Evolutionary conservation across 1,140 invertebrate genomes (phyloP), one percentile per base, ranked within the genome.

Genomic region (Drosophila nasuta): DNA sequence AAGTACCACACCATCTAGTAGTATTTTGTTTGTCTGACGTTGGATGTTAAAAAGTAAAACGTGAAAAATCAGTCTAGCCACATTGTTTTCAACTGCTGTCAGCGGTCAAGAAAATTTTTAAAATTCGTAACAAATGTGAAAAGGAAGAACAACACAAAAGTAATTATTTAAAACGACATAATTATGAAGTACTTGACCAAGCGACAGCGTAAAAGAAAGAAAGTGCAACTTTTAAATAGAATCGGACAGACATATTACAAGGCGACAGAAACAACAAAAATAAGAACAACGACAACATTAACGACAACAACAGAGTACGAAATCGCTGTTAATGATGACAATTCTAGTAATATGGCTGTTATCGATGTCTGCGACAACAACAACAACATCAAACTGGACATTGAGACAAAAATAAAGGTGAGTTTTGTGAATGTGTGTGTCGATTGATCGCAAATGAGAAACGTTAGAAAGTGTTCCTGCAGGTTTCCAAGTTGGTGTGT

Each of bases 161-260:
- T 6, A 33, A 33, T 6, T 8, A 7, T 3, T 10, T 2, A 38
- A 15, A 57, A 5, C 43, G 3, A 3, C 1, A 30, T n/a, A 20
- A 68, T 52, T 46, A 74, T 74, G 71, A 74, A 68, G 60, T 68
- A 74, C 68, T 33, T 74, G 28, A 68, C 71, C 3, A 74, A 68
- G 35, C 38, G 71, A 17, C 64, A 68, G 57, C 71, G 49, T 0
- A 74, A 68, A 48, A 38, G 71, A 54, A 60, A 65, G 33, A 64
- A 54, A 17, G 48, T 45, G 17, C 54, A 68, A 46, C 3, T 46
- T 7, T 62, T 60, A 6, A 54, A 60, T 56, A 35, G 49, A 8
- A 41, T 43, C 46, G 69, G 46, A 11, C 48, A 66, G 13, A 52
- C 30, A 10, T 67, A 11, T 58, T 52, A 45, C n/a, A 38, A 38